Base-by-base conservation (phyloP, 2,113 vertebrate species). In the Kobus ellipsiprymnus region DNA sequence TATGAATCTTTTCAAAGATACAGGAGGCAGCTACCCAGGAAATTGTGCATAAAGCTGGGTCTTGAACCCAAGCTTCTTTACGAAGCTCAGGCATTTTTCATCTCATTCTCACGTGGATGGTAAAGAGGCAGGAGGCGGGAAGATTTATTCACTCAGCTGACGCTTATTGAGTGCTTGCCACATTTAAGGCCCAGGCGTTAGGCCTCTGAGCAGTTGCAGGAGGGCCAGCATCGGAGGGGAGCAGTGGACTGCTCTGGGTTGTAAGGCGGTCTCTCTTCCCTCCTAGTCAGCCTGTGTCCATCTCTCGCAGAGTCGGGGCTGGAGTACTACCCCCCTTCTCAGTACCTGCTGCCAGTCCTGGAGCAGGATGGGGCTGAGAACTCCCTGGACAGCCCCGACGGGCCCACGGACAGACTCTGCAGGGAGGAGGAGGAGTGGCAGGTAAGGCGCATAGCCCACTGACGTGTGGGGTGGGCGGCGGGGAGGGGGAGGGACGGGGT, bases 241-340 rank as follows among this genome's bases (percentile, higher is more conserved):
- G 27, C 40, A 1, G 21, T 30, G 40, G 36, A 21, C 2, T 0
- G 15, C 19, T 23, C n/a, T 0, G 21, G n/a, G 50, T 13, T 1
- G 62, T 36, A 21, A 14, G 36, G 44, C 21, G 1, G 15, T 30
- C 23, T 46, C 21, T 40, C 19, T 71, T 40, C 25, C 87, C 30
- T 71, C 40, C 40, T 17, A 44, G 55, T 55, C 71, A 71, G n/a
- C 91, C 40, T 62, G 67, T 15, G 27, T 96, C 55, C 46, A 0
- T 98, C 30, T 93, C 97, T 98, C 98, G 9, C 98, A 99, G 99
- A 99, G 94, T 98, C 99, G 13, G 99, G 99, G 15, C 98, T 99
- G 77, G 98, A 99, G 0, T 99, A 99, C 96, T 99, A 99, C 82
- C 99, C 99, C 0, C 99, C 99, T 13, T 99, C 99, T 0, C 99